phyloP scores from a whole-genome alignment of 2,797 vertebrate genomes.

The Avahi laniger region DNA sequence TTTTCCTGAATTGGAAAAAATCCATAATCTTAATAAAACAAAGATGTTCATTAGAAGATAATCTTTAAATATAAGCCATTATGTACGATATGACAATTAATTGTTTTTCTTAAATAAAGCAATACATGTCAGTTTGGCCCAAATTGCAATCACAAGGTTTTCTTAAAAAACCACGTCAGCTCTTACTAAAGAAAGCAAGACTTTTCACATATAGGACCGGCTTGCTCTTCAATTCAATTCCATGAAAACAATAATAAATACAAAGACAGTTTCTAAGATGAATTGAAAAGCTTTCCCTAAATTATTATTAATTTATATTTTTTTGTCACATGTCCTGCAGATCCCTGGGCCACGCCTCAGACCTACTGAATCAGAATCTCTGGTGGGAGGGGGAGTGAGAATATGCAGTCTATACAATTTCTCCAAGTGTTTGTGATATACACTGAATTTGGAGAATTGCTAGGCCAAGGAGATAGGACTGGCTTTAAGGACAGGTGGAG shows the following conservation, averaged over 20 bases:
- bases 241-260: slow-evolving; percentile 14
- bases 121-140: background rate
- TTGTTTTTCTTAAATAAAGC: background rate
- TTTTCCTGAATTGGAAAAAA: slow-evolving; percentile 8
- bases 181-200: background rate
- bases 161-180: background rate
- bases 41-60: background rate
- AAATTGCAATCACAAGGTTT: background rate
- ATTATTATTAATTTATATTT: background rate
- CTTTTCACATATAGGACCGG: background rate
- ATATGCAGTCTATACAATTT: background rate
- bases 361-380: background rate
- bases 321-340: background rate
- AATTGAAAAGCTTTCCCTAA: slow-evolving; percentile 16
- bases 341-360: background rate
- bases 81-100: background rate
- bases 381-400: background rate
- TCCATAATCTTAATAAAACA: background rate
- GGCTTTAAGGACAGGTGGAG: background rate
- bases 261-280: background rate
- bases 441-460: background rate
- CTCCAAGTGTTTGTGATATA: background rate
- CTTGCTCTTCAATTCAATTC: slow-evolving; percentile 16
- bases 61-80: slow-evolving; percentile 24
- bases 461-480: background rate